phyloP scores from a whole-genome alignment of 2,888 invertebrate genomes.

The Scaeva pyrastri region DNA sequence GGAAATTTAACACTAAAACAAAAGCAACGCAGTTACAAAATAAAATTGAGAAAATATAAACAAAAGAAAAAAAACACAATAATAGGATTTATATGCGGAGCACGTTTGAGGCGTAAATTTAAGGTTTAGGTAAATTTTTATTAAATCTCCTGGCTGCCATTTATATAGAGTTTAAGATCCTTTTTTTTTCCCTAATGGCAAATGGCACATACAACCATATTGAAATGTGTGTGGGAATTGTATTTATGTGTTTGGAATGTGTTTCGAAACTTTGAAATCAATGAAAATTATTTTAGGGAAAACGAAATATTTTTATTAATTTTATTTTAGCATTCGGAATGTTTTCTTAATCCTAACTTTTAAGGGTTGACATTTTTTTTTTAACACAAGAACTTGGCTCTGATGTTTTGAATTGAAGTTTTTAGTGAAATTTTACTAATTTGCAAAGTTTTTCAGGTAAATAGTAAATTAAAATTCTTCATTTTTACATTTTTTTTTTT shows the following conservation, averaged over 20 bases:
- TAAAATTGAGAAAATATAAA: neutral
- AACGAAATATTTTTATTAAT: no score
- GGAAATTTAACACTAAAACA: constrained; percentile 39
- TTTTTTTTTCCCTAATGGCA: neutral
- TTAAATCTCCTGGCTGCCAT: constrained; percentile 29
- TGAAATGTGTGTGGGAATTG: neutral
- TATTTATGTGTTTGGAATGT: neutral
- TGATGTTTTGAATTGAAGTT: no score
- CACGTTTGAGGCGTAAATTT: constrained; percentile 61
- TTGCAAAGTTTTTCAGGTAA: no score
- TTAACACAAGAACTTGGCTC: no score
- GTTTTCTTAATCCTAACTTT: no score
- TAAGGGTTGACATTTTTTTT: no score
- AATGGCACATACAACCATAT: neutral
- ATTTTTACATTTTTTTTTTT: no score
- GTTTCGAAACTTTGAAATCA: neutral
- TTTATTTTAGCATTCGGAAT: no score
- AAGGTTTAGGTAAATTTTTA: constrained; percentile 46
- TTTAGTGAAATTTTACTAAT: no score
- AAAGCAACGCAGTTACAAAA: constrained; percentile 8
- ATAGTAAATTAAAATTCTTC: no score
- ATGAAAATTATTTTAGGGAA: no score
- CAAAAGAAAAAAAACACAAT: neutral
- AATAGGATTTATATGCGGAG: constrained; percentile 9
- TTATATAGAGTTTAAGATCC: constrained; percentile 28